phyloP scores from a whole-genome alignment of 2,797 vertebrate genomes.

The Manis crassicaudata region DNA sequence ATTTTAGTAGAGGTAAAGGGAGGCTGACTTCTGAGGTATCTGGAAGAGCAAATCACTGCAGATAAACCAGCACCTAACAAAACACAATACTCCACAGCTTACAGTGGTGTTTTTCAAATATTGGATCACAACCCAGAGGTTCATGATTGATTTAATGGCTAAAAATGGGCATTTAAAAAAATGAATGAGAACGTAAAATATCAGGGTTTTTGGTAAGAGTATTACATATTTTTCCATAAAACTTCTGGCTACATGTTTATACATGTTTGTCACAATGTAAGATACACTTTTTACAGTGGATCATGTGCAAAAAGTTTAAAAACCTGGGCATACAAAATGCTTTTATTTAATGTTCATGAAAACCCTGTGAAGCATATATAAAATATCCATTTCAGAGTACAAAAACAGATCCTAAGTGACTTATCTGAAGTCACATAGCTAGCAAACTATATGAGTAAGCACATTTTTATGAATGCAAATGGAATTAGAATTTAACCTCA shows the following conservation, averaged over 20 bases:
- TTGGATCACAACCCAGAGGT: not conserved
- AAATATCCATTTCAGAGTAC: not conserved
- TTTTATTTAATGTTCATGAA: constrained; percentile 27
- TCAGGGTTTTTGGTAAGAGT: not conserved
- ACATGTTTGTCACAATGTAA: not conserved
- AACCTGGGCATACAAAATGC: not conserved
- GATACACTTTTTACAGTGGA: not conserved
- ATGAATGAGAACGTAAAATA: not conserved
- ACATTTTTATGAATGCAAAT: constrained; percentile 7
- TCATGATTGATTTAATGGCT: not conserved
- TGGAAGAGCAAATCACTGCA: not conserved
- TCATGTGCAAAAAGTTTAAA: constrained; percentile 4
- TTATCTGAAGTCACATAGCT: constrained; percentile 12
- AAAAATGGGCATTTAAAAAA: not conserved
- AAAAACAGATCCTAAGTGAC: constrained; percentile 29
- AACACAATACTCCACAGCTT: not conserved
- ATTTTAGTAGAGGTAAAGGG: not conserved
- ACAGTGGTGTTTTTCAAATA: not conserved
- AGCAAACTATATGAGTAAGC: not conserved
- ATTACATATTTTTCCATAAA: not conserved
- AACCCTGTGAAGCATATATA: not conserved
- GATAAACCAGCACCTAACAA: not conserved
- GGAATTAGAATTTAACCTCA: constrained; percentile 42
- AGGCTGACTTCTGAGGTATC: not conserved
- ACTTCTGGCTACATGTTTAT: not conserved